phyloP scores from a whole-genome alignment of 2,797 vertebrate species.

The Oreonectes daqikongensis region DNA sequence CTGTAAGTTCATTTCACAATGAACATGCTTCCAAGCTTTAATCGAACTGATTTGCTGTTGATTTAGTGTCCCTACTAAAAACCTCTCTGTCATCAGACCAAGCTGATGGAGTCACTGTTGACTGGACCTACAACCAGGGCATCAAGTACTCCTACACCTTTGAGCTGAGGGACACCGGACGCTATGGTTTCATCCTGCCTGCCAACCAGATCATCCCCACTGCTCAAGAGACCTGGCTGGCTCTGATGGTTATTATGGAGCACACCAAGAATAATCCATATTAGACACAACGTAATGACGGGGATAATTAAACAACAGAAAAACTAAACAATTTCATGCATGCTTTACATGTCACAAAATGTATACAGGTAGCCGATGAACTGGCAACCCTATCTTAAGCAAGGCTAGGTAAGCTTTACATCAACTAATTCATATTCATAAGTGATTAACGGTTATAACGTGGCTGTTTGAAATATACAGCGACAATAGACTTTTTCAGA shows the following conservation, averaged over 20 bases:
- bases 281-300: slow-evolving; percentile 53
- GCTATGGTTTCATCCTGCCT: slow-evolving; percentile 87
- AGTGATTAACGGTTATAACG: too few relatives aligned
- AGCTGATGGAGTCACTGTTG: slow-evolving; percentile 85
- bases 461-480: too few relatives aligned
- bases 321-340: too few relatives aligned
- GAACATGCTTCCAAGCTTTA: neutral
- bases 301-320: neutral
- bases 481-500: too few relatives aligned
- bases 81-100: slow-evolving; percentile 72
- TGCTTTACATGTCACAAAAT: too few relatives aligned
- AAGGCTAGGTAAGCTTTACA: too few relatives aligned
- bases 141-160: slow-evolving; percentile 95
- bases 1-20: slow-evolving; percentile 80
- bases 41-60: neutral
- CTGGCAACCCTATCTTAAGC: too few relatives aligned
- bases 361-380: too few relatives aligned
- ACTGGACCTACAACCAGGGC: slow-evolving; percentile 92
- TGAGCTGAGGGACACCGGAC: slow-evolving; percentile 90
- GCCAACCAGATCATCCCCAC: slow-evolving; percentile 89
- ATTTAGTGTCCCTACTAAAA: neutral
- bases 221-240: slow-evolving; percentile 90
- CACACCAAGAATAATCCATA: slow-evolving; percentile 76
- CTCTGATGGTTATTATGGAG: slow-evolving; percentile 83
- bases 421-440: too few relatives aligned